Evolutionary conservation across 2,797 vertebrate genomes (phyloP), one percentile per base, ranked within the genome.

Genomic region (Poeciliopsis presidionis): DNA sequence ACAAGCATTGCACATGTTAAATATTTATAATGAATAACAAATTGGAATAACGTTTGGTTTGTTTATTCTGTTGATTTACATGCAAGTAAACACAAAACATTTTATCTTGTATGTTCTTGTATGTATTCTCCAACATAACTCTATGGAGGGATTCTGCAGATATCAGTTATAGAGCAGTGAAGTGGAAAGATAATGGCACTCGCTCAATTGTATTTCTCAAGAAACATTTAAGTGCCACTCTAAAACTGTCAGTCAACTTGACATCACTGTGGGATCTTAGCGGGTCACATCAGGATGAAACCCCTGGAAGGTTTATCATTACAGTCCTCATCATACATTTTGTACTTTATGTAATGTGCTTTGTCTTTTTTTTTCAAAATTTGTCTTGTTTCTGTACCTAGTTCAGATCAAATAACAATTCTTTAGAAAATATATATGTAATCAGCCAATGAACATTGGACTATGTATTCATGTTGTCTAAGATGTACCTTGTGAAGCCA

Each of bases 131-230:
- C 30, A 76, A 28, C 11, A 70, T 73, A 80, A 78, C 79, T 80
- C 78, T n/a, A 8, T 28, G 22, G 67, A 82, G 63, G 22, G 71
- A 65, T 77, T 41, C 83, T 82, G 79, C 49, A 69, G 53, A 76
- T 73, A 81, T 76, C 77, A 70, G 72, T 65, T 65, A 41, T 75
- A 81, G 84, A 85, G 78, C 78, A 74, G 53, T 81, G 83, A 87
- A 89, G 89, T 89, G 88, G 91, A 90, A 73, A 75, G 75, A 90
- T 92, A 90, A 92, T 93, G 90, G 91, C 25, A 71, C 61, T 81
- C 84, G 86, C 20, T 73, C 61, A 41, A 83, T 80, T 87, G 82
- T 80, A 81, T 80, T 90, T 87, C 87, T 93, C 86, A 90, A 94
- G 91, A 83, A 88, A 84, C 82, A 53, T 84, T 85, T 76, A 86